phyloP scores from a whole-genome alignment of 2,113 vertebrate species.

The Corynorhinus townsendii region DNA sequence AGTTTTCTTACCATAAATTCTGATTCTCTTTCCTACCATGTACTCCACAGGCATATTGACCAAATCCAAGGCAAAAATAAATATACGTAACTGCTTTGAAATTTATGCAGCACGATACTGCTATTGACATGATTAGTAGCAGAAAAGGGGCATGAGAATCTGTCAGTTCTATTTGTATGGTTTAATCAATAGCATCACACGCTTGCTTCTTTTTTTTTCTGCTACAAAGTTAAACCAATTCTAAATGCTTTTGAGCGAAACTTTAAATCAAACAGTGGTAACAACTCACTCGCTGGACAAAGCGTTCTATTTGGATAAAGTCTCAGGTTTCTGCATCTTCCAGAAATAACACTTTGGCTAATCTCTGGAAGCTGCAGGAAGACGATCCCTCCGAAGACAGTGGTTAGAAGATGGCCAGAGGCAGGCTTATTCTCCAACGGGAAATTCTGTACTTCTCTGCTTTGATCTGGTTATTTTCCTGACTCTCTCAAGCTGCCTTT shows the following conservation, averaged over 20 bases:
- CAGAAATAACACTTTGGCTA: neutral
- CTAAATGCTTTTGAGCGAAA: constrained; percentile 21
- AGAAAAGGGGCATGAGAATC: neutral
- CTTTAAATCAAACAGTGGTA: neutral
- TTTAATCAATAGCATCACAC: neutral
- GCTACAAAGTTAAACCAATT: neutral
- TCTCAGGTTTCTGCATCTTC: neutral
- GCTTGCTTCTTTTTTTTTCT: neutral
- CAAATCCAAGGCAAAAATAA: constrained; percentile 2
- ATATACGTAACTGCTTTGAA: neutral
- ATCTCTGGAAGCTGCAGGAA: neutral
- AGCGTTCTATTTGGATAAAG: constrained; percentile 25
- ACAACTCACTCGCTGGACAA: neutral
- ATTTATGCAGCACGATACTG: neutral
- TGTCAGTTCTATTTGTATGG: neutral
- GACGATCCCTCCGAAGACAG: neutral
- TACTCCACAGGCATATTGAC: neutral
- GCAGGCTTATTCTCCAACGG: neutral
- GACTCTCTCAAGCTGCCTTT: neutral
- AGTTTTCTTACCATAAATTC: neutral
- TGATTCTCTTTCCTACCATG: neutral
- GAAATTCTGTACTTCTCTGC: neutral
- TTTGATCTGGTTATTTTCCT: neutral
- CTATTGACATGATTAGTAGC: neutral
- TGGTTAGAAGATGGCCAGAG: no score